These are phyloP conservation scores for Cryptomyrus ogoouensis DNA, from an alignment of 2,113 vertebrate genomes.

Conservation along the genomic window DNA sequence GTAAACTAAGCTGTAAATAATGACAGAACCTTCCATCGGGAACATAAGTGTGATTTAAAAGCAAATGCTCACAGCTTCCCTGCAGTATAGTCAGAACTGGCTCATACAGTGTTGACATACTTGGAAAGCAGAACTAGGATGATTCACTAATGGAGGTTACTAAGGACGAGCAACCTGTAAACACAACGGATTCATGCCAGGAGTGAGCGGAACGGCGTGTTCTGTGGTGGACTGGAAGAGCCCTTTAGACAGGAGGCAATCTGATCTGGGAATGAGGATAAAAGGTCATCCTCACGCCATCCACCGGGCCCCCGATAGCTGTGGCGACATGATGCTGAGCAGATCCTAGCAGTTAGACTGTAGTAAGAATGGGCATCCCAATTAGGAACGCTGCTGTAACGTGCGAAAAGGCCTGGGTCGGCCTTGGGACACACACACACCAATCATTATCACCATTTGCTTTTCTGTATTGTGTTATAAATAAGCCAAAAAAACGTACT, in stretches of 20 bases:
- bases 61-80: not conserved
- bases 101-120: not conserved
- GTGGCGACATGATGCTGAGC: not conserved
- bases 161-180: not conserved
- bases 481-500: constrained; percentile 46
- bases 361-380: not conserved
- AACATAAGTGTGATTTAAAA: not conserved
- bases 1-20: not conserved
- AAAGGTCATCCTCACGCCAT: not conserved
- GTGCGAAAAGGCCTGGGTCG: not conserved
- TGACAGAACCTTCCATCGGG: not conserved
- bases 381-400: not conserved
- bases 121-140: not conserved
- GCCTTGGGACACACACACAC: not conserved
- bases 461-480: constrained; percentile 33
- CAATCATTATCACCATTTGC: not conserved
- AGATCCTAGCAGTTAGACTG: not conserved
- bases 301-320: not conserved
- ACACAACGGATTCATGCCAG: not conserved
- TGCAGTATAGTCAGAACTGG: not conserved
- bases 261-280: not conserved
- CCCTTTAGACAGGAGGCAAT: not conserved
- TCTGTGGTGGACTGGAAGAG: not conserved
- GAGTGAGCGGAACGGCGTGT: not conserved
- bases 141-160: not conserved